Base-by-base conservation (phyloP, 1,140 invertebrate genomes). In the Cyphomyrmex costatus region DNA sequence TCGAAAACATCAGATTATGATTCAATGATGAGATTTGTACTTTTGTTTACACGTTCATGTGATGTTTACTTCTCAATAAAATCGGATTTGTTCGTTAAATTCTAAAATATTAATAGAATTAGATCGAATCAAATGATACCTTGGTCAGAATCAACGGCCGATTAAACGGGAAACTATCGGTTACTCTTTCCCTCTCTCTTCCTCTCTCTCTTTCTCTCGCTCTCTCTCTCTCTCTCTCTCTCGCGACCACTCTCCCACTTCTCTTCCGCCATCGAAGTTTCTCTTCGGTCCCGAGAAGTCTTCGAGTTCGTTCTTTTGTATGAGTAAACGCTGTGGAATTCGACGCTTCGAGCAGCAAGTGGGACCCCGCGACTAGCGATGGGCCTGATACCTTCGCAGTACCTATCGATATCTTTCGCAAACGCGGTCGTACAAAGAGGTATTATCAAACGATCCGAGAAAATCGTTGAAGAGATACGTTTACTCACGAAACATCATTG, bases 311-410 rank as follows among this genome's bases (percentile, higher is more conserved):
- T 91, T 91, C 88, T 91, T 91, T 91, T 86, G 91, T 89, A 92
- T 92, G 92, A 92, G 92, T 93, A 93, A 93, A 93, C 92, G 91
- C 89, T 86, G 89, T 92, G 91, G 92, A 93, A 93, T 93, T 93
- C 90, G 90, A 91, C 88, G 90, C 80, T 90, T 76, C 86, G 86
- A 87, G 89, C 90, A 88, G 89, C 86, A 68, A 88, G 36, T 83
- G 63, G 70, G 71, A 58, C 79, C 79, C 56, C 79, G 68, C 14
- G 68, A 74, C 79, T 83, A 83, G 79, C 79, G 79, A 83, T 83
- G 79, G 79, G 79, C 79, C 79, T 53, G 79, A 83, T 83, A 83
- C 79, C 53, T 68, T 83, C 79, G 56, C 79, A 83, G 60, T 56
- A 66, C 46, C 79, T 83, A 49, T 74, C 53, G 79, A 83, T 83